phyloP scores from a whole-genome alignment of 2,888 invertebrate species.

The Noctua janthe region DNA sequence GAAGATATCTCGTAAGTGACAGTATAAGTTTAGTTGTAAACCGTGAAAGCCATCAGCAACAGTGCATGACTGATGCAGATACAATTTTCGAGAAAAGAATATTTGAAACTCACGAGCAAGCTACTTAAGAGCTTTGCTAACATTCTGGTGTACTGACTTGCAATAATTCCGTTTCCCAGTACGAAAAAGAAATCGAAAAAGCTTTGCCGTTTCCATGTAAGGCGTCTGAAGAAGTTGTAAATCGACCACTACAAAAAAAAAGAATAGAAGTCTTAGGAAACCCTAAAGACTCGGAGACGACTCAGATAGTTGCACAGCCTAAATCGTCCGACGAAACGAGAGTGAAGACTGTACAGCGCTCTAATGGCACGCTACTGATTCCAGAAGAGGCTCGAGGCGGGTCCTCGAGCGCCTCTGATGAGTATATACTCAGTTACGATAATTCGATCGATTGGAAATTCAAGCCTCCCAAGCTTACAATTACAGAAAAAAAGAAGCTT shows the following conservation, averaged over 20 bases:
- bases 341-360: slow-evolving; percentile 2
- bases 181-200: not conserved
- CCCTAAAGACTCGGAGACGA: not conserved
- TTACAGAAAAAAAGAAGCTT: slow-evolving; percentile 25
- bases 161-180: slow-evolving; percentile 25
- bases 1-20: no score
- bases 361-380: slow-evolving; percentile 9
- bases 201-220: not conserved
- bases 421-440: not conserved
- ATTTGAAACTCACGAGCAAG: not conserved
- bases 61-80: not conserved
- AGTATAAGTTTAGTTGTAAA: no score
- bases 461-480: not conserved
- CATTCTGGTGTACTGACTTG: not conserved
- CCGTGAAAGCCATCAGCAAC: no score
- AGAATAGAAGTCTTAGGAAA: slow-evolving; percentile 21
- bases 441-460: not conserved
- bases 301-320: no score
- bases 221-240: not conserved
- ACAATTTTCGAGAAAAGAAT: not conserved
- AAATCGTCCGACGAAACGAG: not conserved
- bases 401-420: not conserved
- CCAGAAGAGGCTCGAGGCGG: not conserved
- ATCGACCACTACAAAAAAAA: not conserved
- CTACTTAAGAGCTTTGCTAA: not conserved